A percentile compares a stretch with the other conserved stretches of the same genome.
These are phyloP conservation scores for Pangasius mekongensis DNA, from an alignment of 2,797 vertebrate genomes.

Conservation along the genomic window DNA sequence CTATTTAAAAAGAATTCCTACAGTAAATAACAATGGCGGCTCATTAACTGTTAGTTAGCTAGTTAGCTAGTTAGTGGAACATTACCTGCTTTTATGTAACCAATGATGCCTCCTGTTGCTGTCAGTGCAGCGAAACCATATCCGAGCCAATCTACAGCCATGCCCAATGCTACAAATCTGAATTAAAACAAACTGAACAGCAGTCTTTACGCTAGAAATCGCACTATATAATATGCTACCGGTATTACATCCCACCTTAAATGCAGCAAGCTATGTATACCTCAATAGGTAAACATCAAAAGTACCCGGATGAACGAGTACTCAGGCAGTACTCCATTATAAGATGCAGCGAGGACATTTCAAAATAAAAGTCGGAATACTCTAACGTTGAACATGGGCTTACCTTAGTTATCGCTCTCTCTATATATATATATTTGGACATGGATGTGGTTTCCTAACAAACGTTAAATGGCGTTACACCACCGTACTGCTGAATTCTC, in stretches of 20 bases:
- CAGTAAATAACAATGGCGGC: neutral
- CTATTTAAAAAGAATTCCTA: neutral
- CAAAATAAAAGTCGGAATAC: constrained; percentile 13
- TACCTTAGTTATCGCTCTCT: too few relatives aligned
- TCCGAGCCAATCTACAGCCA: constrained; percentile 82
- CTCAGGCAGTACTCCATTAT: neutral
- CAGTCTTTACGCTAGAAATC: neutral
- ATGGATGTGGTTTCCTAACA: neutral
- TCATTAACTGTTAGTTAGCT: neutral
- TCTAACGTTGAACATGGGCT: too few relatives aligned
- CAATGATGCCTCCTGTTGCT: constrained; percentile 81
- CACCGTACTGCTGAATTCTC: neutral
- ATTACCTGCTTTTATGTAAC: constrained; percentile 86
- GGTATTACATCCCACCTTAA: neutral
- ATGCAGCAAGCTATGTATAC: neutral
- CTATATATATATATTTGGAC: neutral
- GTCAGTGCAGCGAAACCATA: constrained; percentile 84
- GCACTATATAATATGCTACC: too few relatives aligned
- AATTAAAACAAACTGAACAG: neutral
- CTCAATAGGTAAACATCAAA: neutral
- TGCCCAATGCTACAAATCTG: neutral
- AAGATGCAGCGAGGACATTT: neutral
- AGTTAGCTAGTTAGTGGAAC: neutral
- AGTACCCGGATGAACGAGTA: neutral
- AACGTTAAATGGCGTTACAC: neutral